Evolutionary conservation across 2,888 invertebrate genomes (phyloP).

Genomic region (Synergus itoensis): DNA sequence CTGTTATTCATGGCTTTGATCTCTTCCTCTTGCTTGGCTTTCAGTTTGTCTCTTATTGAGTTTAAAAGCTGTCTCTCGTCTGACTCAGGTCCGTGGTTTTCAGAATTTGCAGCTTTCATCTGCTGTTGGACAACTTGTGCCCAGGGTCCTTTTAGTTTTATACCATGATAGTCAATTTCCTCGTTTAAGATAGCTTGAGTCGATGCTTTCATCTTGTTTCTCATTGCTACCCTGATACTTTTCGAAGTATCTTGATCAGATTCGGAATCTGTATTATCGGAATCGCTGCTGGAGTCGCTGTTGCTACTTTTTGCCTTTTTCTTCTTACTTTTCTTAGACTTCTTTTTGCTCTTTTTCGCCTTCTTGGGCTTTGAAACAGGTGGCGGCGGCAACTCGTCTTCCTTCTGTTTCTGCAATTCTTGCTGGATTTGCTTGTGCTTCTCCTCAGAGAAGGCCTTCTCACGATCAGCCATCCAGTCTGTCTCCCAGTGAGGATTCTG

Average conservation of each 20-base stretch:
- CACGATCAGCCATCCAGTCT: constrained; percentile 91
- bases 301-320: constrained; percentile 77
- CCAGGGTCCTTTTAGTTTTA: constrained; percentile 78
- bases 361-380: constrained; percentile 78
- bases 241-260: constrained; percentile 79
- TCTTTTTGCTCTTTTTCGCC: constrained; percentile 81
- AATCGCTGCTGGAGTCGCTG: constrained; percentile 74
- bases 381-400: constrained; percentile 78
- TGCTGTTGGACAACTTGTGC: constrained; percentile 69
- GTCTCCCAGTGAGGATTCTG: constrained; percentile 93
- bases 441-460: constrained; percentile 81
- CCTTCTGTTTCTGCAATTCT: constrained; percentile 80
- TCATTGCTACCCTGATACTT: constrained; percentile 84
- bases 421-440: constrained; percentile 76
- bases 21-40: constrained; percentile 79
- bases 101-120: constrained; percentile 61
- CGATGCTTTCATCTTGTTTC: constrained; percentile 80
- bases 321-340: constrained; percentile 79
- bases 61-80: constrained; percentile 79
- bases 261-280: constrained; percentile 77
- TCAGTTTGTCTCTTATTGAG: constrained; percentile 79
- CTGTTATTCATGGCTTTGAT: constrained; percentile 69
- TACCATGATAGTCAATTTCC: constrained; percentile 74
- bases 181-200: constrained; percentile 78
- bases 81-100: constrained; percentile 68